Evolutionary conservation across 2,113 vertebrate genomes (phyloP).

Genomic region (Apistogramma diplotaenia): DNA sequence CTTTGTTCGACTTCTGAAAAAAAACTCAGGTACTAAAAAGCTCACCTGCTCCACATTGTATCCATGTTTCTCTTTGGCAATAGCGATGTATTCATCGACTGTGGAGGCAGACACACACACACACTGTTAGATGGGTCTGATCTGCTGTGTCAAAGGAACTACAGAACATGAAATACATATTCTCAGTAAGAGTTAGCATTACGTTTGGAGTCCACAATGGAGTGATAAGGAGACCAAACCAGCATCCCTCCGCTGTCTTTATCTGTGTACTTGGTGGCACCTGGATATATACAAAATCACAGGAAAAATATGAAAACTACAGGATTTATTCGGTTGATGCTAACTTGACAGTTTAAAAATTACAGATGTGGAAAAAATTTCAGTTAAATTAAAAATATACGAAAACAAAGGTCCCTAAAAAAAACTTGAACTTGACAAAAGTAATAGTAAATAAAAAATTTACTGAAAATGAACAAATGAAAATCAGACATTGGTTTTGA

Average conservation of each 20-base stretch:
- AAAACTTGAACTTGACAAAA: no score
- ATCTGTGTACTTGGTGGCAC: slow-evolving; percentile 89
- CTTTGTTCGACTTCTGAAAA: neutral
- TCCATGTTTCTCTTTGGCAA: slow-evolving; percentile 98
- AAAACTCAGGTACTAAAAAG: neutral
- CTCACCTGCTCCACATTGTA: slow-evolving; percentile 97
- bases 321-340: neutral
- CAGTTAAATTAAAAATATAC: no score
- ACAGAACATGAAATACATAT: neutral
- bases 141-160: no score
- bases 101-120: slow-evolving; percentile 49
- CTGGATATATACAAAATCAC: slow-evolving; percentile 61
- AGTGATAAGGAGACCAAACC: slow-evolving; percentile 95
- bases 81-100: slow-evolving; percentile 98
- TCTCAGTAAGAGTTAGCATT: slow-evolving; percentile 61
- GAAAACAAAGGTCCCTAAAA: no score
- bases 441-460: no score
- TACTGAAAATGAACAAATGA: no score
- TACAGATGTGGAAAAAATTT: no score
- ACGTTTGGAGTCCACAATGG: slow-evolving; percentile 89
- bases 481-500: no score
- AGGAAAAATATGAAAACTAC: neutral
- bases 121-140: neutral
- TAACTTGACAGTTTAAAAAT: neutral
- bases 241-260: slow-evolving; percentile 97